Evolutionary conservation across 2,113 vertebrate species (phyloP).

Genomic region (Anolis carolinensis): DNA sequence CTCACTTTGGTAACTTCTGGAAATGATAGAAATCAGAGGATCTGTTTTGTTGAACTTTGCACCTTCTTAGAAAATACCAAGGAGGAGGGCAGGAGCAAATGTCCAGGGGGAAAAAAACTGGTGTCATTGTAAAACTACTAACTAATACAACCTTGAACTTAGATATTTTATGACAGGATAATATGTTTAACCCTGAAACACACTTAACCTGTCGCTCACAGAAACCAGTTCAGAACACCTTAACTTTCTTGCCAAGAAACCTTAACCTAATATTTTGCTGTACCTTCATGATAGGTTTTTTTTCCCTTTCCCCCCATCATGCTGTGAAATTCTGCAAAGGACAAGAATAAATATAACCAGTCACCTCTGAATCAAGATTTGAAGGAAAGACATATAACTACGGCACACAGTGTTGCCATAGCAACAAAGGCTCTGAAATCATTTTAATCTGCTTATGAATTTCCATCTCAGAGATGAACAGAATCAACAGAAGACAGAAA

Average conservation of each 20-base stretch:
- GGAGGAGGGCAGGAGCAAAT: not conserved
- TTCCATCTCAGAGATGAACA: conserved; percentile 67
- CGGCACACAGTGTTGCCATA: conserved; percentile 70
- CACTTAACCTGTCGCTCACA: conserved; percentile 33
- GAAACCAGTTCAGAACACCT: conserved; percentile 12
- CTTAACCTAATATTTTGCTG: conserved; percentile 48
- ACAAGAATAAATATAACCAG: conserved; percentile 68
- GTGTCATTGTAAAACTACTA: not conserved
- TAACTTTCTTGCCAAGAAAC: not conserved
- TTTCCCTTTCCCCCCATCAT: conserved; percentile 10
- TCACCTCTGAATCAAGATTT: conserved; percentile 68
- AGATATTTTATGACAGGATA: conserved; percentile 25
- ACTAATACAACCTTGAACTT: conserved; percentile 34
- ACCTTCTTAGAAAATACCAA: not conserved
- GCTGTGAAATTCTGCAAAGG: conserved; percentile 56
- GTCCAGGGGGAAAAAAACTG: not conserved
- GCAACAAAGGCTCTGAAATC: conserved; percentile 75
- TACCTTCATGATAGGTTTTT: conserved; percentile 46
- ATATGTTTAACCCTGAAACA: conserved; percentile 21
- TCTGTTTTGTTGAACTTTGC: not conserved
- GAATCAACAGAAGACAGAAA: conserved; percentile 68
- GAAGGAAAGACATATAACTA: conserved; percentile 65
- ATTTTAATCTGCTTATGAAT: conserved; percentile 76
- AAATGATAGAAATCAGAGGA: not conserved
- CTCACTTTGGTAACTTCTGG: not conserved